These are phyloP conservation scores for Melanocharis versteri DNA, from an alignment of 2,113 vertebrate genomes.

Conservation along the genomic window DNA sequence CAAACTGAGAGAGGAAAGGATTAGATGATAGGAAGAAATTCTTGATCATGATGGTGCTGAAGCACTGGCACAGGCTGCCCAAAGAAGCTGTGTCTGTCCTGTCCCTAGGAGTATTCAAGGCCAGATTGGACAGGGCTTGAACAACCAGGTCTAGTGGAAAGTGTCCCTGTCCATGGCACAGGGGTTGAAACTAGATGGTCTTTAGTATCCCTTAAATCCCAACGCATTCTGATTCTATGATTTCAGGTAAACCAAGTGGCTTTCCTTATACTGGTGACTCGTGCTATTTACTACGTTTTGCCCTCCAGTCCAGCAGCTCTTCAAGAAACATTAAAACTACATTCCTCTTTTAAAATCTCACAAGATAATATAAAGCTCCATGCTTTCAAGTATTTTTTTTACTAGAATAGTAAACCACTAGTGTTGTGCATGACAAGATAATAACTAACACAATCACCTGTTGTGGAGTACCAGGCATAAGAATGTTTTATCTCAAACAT, in stretches of 20 bases:
- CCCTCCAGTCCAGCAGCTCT: background rate
- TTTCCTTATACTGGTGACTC: background rate
- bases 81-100: background rate
- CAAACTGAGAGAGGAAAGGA: background rate
- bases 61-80: background rate
- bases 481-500: background rate
- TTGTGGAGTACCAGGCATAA: background rate
- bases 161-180: background rate
- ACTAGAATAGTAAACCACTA: background rate
- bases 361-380: background rate
- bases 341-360: background rate
- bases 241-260: background rate
- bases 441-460: background rate
- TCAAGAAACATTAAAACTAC: background rate
- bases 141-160: background rate
- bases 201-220: background rate
- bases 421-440: background rate
- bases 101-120: background rate
- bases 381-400: background rate
- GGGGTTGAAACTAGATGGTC: background rate
- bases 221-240: background rate
- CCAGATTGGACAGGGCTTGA: background rate
- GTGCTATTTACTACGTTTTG: background rate
- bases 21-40: background rate
- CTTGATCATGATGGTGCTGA: background rate